phyloP scores from a whole-genome alignment of 2,797 vertebrate species.

The Falco cherrug region DNA sequence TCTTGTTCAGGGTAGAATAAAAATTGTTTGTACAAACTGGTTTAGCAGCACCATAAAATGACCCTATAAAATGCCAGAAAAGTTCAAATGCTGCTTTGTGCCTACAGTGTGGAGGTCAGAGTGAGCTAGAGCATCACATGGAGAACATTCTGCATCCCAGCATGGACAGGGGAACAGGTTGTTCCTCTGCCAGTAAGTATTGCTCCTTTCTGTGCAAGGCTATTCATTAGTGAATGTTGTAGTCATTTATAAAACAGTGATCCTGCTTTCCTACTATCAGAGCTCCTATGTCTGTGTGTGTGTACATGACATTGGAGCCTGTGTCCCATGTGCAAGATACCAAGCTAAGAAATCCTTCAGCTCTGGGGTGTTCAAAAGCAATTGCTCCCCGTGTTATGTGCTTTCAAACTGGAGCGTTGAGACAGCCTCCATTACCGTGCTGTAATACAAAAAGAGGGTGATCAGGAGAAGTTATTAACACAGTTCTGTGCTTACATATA shows the following conservation, averaged over 20 bases:
- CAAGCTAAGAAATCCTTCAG: not conserved
- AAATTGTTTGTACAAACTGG: not conserved
- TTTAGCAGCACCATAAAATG: not conserved
- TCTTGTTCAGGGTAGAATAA: not conserved
- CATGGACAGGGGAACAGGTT: not conserved
- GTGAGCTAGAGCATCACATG: not conserved
- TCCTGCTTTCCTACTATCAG: not conserved
- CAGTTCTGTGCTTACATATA: not conserved
- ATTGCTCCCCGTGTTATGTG: fast-evolving
- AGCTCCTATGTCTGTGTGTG: not conserved
- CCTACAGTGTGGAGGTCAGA: not conserved
- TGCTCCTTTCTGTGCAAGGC: not conserved
- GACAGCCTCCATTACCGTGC: not conserved
- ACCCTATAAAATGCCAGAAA: not conserved
- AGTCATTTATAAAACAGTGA: not conserved
- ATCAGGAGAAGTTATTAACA: not conserved
- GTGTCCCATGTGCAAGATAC: not conserved
- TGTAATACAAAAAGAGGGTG: not conserved
- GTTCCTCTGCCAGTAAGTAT: not conserved
- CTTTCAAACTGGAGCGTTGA: not conserved
- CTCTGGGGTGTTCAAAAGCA: too few species aligned
- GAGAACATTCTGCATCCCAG: not conserved
- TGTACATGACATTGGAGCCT: not conserved
- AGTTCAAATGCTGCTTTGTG: not conserved
- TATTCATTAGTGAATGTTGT: not conserved